These are phyloP conservation scores for Rhagium mordax DNA, from an alignment of 2,888 invertebrate species.

Conservation along the genomic window DNA sequence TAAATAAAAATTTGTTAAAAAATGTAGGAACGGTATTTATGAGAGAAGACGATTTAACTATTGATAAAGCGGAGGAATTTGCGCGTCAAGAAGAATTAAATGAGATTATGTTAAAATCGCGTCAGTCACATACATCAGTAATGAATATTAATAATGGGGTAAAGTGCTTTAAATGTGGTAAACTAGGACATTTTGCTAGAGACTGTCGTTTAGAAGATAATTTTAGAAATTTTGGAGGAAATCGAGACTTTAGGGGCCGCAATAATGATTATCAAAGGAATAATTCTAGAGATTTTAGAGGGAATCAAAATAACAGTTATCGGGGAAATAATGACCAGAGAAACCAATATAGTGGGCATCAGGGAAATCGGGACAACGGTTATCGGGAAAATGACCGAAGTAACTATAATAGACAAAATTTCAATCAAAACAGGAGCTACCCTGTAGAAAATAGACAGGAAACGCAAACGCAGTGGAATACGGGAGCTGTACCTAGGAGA, in stretches of 20 bases:
- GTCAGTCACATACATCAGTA: not conserved
- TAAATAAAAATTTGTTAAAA: constrained; percentile 13
- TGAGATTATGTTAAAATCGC: not conserved
- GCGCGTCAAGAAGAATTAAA: not conserved
- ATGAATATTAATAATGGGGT: not conserved
- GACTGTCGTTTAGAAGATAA: not conserved
- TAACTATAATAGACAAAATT: not conserved
- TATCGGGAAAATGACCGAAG: not conserved
- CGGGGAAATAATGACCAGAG: not conserved
- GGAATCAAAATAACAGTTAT: not conserved
- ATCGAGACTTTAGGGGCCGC: not conserved
- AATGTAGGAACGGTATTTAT: not conserved
- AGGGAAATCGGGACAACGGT: not conserved
- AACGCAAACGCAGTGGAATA: not conserved
- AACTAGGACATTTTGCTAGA: not conserved
- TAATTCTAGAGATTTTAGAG: not conserved
- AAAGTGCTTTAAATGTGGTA: not conserved
- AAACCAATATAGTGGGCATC: not conserved
- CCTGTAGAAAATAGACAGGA: not conserved
- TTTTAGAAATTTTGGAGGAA: not conserved
- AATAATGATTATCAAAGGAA: not conserved
- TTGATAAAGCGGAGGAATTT: constrained; percentile 4
- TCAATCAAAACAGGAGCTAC: not conserved
- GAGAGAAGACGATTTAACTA: not conserved
- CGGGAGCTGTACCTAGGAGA: not conserved